phyloP scores from a whole-genome alignment of 2,113 vertebrate species.

The Ceyx cyanopectus region DNA sequence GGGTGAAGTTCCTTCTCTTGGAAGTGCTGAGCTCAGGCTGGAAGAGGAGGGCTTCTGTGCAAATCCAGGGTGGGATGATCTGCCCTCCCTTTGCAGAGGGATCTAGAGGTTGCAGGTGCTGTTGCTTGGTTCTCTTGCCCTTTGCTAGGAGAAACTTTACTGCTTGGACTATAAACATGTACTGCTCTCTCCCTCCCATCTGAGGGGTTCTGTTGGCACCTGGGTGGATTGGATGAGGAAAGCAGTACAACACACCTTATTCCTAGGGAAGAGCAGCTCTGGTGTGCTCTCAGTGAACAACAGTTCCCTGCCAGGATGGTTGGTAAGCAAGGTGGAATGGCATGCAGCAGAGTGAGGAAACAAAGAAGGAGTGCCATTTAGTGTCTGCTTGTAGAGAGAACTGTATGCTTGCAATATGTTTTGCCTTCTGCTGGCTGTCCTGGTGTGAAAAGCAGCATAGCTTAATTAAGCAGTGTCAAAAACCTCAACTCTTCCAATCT shows the following conservation, averaged over 20 bases:
- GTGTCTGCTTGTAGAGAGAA: slow-evolving; percentile 28
- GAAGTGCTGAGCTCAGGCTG: not conserved
- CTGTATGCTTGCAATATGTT: slow-evolving; percentile 61
- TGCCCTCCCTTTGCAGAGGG: not conserved
- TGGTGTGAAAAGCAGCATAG: slow-evolving; percentile 65
- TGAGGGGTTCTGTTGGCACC: fast-evolving
- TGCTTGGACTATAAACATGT: fast-evolving
- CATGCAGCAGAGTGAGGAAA: not conserved
- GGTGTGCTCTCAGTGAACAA: not conserved
- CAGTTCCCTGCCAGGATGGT: not conserved
- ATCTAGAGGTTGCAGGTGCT: not conserved
- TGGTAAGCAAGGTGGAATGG: not conserved
- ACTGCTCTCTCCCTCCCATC: not conserved
- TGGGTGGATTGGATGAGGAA: not conserved
- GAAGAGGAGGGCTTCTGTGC: not conserved
- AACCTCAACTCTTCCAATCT: slow-evolving; percentile 61
- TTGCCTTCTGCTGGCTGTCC: slow-evolving; percentile 57
- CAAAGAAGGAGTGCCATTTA: slow-evolving; percentile 46
- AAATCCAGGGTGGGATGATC: not conserved
- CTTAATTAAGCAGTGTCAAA: slow-evolving; percentile 70
- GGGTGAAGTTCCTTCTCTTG: slow-evolving; percentile 14
- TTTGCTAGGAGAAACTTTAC: not conserved
- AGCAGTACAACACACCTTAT: not conserved
- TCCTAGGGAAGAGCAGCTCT: not conserved
- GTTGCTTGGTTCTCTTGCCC: not conserved